Percentiles rank a stretch among this genome's conserved stretches.
Evolutionary conservation across 2,113 vertebrate genomes (phyloP).

Genomic region (Trichomycterus rosablanca): DNA sequence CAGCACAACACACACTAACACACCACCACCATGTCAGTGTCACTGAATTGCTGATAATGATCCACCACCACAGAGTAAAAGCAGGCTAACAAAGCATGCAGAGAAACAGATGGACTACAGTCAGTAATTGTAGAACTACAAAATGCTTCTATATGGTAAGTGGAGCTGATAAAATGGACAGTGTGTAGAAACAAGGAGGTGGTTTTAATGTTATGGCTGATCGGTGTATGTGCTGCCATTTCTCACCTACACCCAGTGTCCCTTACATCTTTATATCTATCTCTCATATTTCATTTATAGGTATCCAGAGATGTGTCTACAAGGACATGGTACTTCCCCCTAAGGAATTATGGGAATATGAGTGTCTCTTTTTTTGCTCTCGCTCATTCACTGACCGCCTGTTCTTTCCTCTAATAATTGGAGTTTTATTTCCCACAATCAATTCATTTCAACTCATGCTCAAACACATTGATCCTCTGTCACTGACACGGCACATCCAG

Average conservation of each 20-base stretch:
- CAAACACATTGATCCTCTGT: constrained; percentile 68
- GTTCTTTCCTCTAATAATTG: constrained; percentile 73
- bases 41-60: too few relatives aligned
- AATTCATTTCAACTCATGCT: constrained; percentile 65
- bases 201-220: too few relatives aligned
- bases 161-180: too few relatives aligned
- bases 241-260: constrained; percentile 13
- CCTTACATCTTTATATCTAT: constrained; percentile 24
- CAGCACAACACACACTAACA: too few relatives aligned
- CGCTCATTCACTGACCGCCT: constrained; percentile 43
- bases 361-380: constrained; percentile 51
- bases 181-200: too few relatives aligned
- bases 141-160: too few relatives aligned
- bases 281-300: constrained; percentile 34
- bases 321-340: constrained; percentile 31
- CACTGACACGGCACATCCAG: constrained; percentile 58
- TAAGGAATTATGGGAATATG: constrained; percentile 58
- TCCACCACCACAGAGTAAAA: too few relatives aligned
- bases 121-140: too few relatives aligned
- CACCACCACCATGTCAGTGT: too few relatives aligned
- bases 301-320: constrained; percentile 33
- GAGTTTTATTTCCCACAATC: constrained; percentile 75
- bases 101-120: too few relatives aligned
- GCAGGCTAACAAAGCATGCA: too few relatives aligned
- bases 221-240: constrained; percentile 16